Base-by-base conservation (phyloP, 2,888 invertebrate species). In the Scaeva pyrastri region DNA sequence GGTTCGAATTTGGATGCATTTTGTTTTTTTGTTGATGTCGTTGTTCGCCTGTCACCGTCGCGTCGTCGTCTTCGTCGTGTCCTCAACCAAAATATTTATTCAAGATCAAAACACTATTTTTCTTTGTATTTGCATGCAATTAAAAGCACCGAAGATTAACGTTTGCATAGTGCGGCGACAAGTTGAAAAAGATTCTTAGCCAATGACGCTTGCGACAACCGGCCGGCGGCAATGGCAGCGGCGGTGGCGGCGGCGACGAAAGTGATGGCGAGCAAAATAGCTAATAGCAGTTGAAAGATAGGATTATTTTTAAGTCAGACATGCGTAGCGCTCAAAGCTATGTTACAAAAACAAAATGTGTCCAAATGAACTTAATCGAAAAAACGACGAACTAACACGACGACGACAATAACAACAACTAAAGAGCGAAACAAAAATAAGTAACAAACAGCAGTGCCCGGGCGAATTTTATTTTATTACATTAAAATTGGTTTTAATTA, bases 51-150 rank as follows among this genome's bases (percentile, higher is more conserved):
- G 11, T 43, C n/a, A 12, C 43, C 12, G 43, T n/a, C 12, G 14
- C 36, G 16, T 48, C 48, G 0, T 2, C 58, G 58, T 14, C 48
- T 16, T 19, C 50, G 14, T 36, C 10, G 48, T 12, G 36, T 52
- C 23, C 39, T 39, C 68, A 68, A 76, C 55, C 68, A 56, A 81
- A 85, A 74, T 74, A 86, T 82, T 82, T 86, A 82, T 86, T 86
- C 86, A 86, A 86, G 86, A 82, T 86, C 86, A 86, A 86, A 86
- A 86, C 86, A 86, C 77, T 82, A 82, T 66, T 81, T 21, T 21
- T 41, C 77, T 77, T 66, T 66, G 62, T 50, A 86, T 81, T 86
- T 71, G 82, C 77, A 74, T 86, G 86, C 82, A 86, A 86, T 86
- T 86, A 82, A 86, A 80, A 79, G 39, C 39, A 73, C 58, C 41